Conservation (phyloP, 2,888 invertebrate genomes). For the Hylaea fasciaria region DNA sequence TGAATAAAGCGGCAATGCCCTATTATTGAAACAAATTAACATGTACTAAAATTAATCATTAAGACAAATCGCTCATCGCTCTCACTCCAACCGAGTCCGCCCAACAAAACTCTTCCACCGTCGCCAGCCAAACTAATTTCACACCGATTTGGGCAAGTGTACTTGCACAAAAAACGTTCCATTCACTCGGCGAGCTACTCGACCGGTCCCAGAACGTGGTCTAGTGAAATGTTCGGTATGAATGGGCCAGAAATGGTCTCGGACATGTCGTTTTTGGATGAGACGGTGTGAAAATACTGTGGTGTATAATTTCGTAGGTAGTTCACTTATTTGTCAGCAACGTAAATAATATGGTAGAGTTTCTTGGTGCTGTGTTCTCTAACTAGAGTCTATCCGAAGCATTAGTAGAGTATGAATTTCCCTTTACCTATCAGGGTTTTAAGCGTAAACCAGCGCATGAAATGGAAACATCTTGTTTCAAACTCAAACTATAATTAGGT, state of each 20-base stretch:
- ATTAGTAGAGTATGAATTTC: too few species aligned
- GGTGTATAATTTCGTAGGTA: conserved; percentile 15
- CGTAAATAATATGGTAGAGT: too few species aligned
- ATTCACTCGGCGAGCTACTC: conserved; percentile 68
- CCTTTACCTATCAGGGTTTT: too few species aligned
- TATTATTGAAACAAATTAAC: too few species aligned
- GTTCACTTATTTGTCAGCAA: too few species aligned
- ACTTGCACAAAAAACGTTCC: conserved; percentile 73
- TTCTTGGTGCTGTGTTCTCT: too few species aligned
- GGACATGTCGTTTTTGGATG: conserved; percentile 36
- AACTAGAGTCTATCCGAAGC: too few species aligned
- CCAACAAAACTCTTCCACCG: conserved; percentile 53
- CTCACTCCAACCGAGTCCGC: conserved; percentile 46
- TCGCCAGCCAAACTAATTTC: conserved; percentile 75
- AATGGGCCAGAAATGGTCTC: conserved; percentile 49
- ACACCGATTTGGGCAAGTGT: conserved; percentile 82
- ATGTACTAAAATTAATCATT: too few species aligned
- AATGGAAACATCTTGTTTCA: too few species aligned
- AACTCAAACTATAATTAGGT: too few species aligned
- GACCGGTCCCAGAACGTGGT: conserved; percentile 47
- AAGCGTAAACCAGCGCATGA: too few species aligned
- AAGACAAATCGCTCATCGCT: conserved; percentile 35
- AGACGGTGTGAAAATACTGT: conserved; percentile 39
- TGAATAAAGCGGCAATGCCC: too few species aligned
- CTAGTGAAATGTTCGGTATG: conserved; percentile 57